Conservation (phyloP, 2,113 vertebrate genomes). For the Oceanites oceanicus region DNA sequence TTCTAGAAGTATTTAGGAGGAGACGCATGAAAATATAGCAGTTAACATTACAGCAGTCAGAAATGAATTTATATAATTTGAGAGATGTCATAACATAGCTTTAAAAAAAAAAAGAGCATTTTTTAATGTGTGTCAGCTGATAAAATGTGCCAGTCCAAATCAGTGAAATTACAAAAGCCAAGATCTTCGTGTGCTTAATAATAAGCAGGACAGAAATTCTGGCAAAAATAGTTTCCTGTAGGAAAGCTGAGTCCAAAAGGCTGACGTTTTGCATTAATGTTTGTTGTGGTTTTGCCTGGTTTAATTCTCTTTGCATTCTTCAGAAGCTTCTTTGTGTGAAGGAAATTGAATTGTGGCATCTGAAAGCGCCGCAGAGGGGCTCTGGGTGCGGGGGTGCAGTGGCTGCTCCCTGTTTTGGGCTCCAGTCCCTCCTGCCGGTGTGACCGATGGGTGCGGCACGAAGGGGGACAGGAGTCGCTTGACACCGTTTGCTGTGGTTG, state of each 20-base stretch:
- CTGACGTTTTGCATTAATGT: not conserved
- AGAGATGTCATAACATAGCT: not conserved
- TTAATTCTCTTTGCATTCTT: not conserved
- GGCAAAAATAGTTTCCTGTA: not conserved
- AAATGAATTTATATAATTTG: not conserved
- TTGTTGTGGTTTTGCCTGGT: not conserved
- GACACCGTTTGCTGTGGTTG: not conserved
- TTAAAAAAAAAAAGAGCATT: not conserved
- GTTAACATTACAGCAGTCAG: not conserved
- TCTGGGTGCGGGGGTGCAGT: accelerated
- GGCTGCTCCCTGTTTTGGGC: not conserved
- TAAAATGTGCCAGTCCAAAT: not conserved
- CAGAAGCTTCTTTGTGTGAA: not conserved
- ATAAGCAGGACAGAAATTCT: not conserved
- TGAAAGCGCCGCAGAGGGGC: not conserved
- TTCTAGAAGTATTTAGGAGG: not conserved
- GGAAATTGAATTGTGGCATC: not conserved
- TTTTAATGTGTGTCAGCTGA: not conserved
- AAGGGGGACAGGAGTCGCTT: not conserved
- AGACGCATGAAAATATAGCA: not conserved
- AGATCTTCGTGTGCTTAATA: not conserved
- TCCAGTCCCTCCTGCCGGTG: not conserved
- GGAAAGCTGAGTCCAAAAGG: not conserved
- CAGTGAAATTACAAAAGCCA: not conserved
- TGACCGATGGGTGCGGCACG: accelerated